Evolutionary conservation across 2,888 invertebrate genomes (phyloP).

Genomic region (Spodoptera littoralis): DNA sequence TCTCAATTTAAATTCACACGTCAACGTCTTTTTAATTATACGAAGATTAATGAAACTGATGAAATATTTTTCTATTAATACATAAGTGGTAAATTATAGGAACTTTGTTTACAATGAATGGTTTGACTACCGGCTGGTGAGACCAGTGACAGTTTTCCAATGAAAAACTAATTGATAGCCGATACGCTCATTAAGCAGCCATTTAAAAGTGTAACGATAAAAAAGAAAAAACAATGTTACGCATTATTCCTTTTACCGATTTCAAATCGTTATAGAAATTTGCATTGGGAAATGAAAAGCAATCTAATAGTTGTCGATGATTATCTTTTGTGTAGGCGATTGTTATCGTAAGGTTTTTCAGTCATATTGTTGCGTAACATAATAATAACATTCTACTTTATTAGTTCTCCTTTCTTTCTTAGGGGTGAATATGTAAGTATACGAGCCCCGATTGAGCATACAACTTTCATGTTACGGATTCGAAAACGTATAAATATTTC

Average conservation of each 20-base stretch:
- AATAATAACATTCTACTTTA: no score
- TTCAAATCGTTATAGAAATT: conserved; percentile 40
- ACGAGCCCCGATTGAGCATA: no score
- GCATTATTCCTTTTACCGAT: conserved; percentile 62
- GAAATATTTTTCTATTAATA: conserved; percentile 11
- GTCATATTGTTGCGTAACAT: no score
- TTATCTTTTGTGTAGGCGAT: no score
- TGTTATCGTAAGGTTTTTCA: no score
- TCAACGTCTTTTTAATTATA: conserved; percentile 10
- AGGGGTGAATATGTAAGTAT: no score
- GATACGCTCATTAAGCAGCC: conserved; percentile 66
- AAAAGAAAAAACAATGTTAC: conserved; percentile 43
- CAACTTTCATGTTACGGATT: no score
- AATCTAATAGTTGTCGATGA: conserved; percentile 32
- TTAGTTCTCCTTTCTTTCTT: no score
- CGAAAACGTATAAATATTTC: no score
- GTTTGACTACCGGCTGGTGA: conserved; percentile 38
- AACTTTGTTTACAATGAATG: conserved; percentile 12
- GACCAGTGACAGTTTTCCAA: conserved; percentile 37
- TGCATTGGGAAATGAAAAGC: conserved; percentile 55
- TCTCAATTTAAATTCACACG: conserved; percentile 9
- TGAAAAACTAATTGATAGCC: conserved; percentile 64
- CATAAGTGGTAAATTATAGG: conserved; percentile 19
- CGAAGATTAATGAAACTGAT: conserved; percentile 6
- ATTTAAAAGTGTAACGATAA: conserved; percentile 57